phyloP scores from a whole-genome alignment of 2,797 vertebrate genomes.

The Esox lucius region DNA sequence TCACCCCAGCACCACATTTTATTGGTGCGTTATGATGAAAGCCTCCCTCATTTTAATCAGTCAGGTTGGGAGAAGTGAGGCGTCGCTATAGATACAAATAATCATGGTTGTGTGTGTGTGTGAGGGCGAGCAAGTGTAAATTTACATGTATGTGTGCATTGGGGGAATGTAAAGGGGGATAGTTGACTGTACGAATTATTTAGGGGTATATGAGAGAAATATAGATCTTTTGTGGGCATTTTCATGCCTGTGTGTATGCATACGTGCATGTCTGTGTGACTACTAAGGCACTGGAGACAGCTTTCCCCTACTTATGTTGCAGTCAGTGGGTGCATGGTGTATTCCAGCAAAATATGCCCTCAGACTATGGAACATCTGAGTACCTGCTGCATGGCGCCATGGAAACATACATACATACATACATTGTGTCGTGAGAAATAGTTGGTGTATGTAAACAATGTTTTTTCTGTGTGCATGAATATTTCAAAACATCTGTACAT shows the following conservation, averaged over 20 bases:
- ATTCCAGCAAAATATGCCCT: conserved; percentile 27
- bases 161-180: too few species aligned
- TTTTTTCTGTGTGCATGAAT: neutral
- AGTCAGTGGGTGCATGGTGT: conserved; percentile 31
- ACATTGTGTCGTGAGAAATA: neutral
- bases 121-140: neutral
- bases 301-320: conserved; percentile 36
- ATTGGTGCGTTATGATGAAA: conserved; percentile 37
- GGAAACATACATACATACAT: neutral
- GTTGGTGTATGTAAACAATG: neutral
- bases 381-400: neutral
- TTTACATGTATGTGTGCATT: conserved; percentile 1
- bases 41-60: conserved; percentile 23
- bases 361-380: conserved; percentile 4
- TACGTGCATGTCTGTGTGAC: neutral
- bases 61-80: conserved; percentile 21
- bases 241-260: neutral
- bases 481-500: neutral
- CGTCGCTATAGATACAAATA: conserved; percentile 20
- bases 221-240: conserved; percentile 7
- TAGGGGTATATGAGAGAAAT: conserved; percentile 1
- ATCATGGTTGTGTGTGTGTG: neutral
- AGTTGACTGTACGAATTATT: too few species aligned
- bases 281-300: conserved; percentile 13
- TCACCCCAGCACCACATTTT: conserved; percentile 33